Percentiles rank a stretch among this genome's conserved stretches.
phyloP scores from a whole-genome alignment of 2,888 invertebrate genomes.

The Flexamia atlantica region DNA sequence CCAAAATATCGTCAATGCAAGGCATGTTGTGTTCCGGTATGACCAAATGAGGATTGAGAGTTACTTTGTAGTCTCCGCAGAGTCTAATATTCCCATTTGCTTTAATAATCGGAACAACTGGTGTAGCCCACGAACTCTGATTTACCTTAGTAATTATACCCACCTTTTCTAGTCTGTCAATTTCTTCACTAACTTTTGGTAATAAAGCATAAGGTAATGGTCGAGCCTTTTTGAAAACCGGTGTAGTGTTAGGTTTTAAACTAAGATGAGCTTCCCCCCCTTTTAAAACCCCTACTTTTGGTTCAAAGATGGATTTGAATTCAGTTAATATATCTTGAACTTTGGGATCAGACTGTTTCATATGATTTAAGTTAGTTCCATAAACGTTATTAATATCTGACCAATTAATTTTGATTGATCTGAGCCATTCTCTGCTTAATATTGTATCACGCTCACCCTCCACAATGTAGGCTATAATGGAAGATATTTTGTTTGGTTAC shows the following conservation, averaged over 20 bases:
- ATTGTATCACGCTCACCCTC: not conserved
- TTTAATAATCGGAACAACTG: not conserved
- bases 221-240: slow-evolving; percentile 6
- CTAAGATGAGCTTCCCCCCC: not conserved
- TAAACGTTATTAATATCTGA: not conserved
- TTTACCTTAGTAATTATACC: not conserved
- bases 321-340: no score
- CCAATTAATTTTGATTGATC: not conserved
- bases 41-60: not conserved
- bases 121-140: not conserved
- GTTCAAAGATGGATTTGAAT: no score
- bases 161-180: not conserved
- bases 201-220: not conserved
- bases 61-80: not conserved
- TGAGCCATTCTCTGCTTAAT: not conserved
- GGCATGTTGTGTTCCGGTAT: not conserved
- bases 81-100: not conserved
- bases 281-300: not conserved
- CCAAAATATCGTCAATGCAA: not conserved
- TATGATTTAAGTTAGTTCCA: no score
- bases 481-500: not conserved
- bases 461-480: not conserved
- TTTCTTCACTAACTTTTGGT: not conserved
- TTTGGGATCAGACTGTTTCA: not conserved
- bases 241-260: not conserved